Percentiles rank a stretch among this genome's conserved stretches.
Evolutionary conservation across 64 coral and sea anemone genomes (phyloP).

Genomic region (Pocillopora verrucosa): DNA sequence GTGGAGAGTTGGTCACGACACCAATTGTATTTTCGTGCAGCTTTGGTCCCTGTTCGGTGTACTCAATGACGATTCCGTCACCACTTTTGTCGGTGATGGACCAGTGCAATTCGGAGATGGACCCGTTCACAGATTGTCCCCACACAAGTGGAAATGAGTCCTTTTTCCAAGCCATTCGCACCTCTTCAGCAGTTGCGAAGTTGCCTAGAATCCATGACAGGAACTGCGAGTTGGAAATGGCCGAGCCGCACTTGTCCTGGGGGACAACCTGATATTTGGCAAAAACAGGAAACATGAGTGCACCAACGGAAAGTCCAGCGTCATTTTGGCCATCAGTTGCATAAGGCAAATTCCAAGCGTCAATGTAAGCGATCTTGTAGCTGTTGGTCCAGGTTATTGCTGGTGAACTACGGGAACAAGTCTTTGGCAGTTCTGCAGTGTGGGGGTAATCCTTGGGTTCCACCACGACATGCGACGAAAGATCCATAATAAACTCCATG

Average conservation of each 20-base stretch:
- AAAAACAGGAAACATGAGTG: neutral
- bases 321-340: neutral
- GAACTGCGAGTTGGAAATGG: neutral
- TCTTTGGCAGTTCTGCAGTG: neutral
- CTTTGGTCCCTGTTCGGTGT: neutral
- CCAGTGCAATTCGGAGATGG: neutral
- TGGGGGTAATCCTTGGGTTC: neutral
- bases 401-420: neutral
- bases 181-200: neutral
- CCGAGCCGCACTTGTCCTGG: neutral
- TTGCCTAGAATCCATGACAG: neutral
- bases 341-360: neutral
- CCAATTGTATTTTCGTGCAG: neutral
- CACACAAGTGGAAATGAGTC: neutral
- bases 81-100: neutral
- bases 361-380: neutral
- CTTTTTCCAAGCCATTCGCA: neutral
- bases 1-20: neutral
- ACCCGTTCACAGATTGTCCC: neutral
- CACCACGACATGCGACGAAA: neutral
- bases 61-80: neutral
- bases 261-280: neutral
- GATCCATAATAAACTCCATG: conserved; percentile 1
- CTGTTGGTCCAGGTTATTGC: neutral
- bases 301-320: neutral